Evolutionary conservation across 2,113 vertebrate species (phyloP), one percentile per base, ranked within the genome.

Genomic region (Mola mola): DNA sequence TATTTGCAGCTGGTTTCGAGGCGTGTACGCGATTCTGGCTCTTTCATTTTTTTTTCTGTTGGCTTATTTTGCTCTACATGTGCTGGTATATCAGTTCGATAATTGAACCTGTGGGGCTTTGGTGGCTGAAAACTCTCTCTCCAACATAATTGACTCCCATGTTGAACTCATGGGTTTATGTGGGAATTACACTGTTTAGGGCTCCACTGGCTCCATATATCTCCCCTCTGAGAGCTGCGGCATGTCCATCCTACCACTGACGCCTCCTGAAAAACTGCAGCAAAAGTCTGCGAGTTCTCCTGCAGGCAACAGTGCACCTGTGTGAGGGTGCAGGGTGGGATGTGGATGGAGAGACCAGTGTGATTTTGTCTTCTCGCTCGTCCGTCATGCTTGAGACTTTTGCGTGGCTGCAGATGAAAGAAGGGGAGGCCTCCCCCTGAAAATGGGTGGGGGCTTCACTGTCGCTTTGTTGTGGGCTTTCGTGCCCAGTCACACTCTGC

Each of bases 401-500:
- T 68, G 38, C 49, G 55, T 25, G 21, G 11, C 4, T 71, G 50
- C 51, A 74, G 72, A 79, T 85, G 69, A 87, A 83, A 71, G 85
- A 75, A 50, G 47, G 29, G 66, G 42, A 47, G 62, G 40, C 46
- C n/a, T n/a, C n/a, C 59, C 64, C 53, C 55, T 40, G 55, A 46
- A 55, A 48, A 20, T 28, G 65, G 76, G 76, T 9, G 80, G 60
- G 57, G 53, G 69, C 53, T 15, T 67, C 6, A 13, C 48, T 8
- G 36, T 3, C 3, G 34, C 79, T 85, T 83, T 85, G 85, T 84
- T 80, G 61, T 72, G 16, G 47, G 42, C 72, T 78, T 84, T 83
- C 84, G 84, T 78, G 37, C 72, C 67, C 44, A 21, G 28, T 41
- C 37, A 76, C 65, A 53, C 38, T 52, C 40, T 2, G 19, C 17